Evolutionary conservation across 30 jellyfish, hydroid and myxozoan species (phyloP), one percentile per base, ranked within the genome.

Genomic region (Pelagia noctiluca): DNA sequence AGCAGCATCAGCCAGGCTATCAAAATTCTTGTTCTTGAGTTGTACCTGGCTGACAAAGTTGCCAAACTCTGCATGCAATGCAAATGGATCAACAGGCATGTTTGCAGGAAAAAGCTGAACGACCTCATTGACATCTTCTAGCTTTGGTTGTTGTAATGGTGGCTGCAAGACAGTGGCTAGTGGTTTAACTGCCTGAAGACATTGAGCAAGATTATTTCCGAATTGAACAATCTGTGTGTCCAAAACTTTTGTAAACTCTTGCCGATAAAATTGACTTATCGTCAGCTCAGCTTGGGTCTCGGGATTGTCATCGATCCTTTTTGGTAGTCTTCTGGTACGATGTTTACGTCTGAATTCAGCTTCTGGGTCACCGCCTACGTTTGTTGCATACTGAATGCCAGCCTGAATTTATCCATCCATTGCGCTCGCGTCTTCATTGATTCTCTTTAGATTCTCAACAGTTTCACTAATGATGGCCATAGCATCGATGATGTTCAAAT

Each of bases 271-370:
- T 26, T 67, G 80, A 48, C 31, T 49, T 50, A 76, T 50, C 0
- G 70, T 54, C 69, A 3, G 35, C 24, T 18, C 50, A n/a, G 46
- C 4, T 54, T 35, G 81, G 3, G 71, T 78, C 1, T 54, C 0
- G 1, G 81, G 50, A 2, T 78, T 60, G 22, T 78, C 82, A 47
- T 62, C 81, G 34, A 54, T 76, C 36, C 77, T 50, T 52, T 63
- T 76, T 76, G 80, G 76, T 48, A 28, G 88, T 35, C 63, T 76
- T 76, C 50, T 32, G 61, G 53, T 78, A 52, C 61, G 88, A 5
- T 76, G 88, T 42, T 76, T 78, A 35, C 89, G 80, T 48, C 23
- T 38, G 42, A 72, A 72, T 48, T 72, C 85, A 22, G 85, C 89
- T 16, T 42, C 57, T 60, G n/a, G n/a, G n/a, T n/a, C n/a, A n/a